Evolutionary conservation across 2,797 vertebrate genomes (phyloP).

Genomic region (Chrosomus eos): DNA sequence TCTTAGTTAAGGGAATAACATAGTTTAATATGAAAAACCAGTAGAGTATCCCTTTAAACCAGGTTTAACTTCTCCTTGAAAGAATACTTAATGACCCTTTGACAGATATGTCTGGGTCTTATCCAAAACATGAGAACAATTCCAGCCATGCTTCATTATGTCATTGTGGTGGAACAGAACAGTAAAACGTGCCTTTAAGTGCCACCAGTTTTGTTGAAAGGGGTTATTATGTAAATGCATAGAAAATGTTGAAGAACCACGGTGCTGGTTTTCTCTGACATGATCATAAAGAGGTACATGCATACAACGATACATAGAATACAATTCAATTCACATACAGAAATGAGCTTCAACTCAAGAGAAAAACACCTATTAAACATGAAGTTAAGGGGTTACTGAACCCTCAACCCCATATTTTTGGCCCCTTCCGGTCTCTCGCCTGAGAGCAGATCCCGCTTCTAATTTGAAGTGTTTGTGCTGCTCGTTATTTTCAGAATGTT

Average conservation of each 20-base stretch:
- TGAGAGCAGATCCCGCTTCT: constrained; percentile 4
- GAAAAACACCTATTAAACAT: background rate
- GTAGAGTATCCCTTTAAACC: no score
- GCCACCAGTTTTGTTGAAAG: background rate
- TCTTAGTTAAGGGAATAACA: no score
- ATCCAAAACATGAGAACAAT: constrained; percentile 2
- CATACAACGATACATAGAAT: background rate
- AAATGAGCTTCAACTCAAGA: background rate
- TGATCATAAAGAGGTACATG: background rate
- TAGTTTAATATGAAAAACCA: no score
- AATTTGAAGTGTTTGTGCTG: constrained; percentile 58
- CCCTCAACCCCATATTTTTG: constrained; percentile 8
- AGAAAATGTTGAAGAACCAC: background rate
- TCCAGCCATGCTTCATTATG: background rate
- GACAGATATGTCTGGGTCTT: background rate
- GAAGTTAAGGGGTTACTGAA: background rate
- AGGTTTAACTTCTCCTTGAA: constrained; percentile 8
- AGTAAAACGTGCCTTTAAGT: background rate
- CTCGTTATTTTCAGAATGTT: constrained; percentile 54
- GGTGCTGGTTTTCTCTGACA: background rate
- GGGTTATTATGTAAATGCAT: background rate
- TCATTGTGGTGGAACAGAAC: background rate
- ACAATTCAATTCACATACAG: background rate
- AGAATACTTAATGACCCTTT: background rate
- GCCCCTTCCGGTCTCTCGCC: constrained; percentile 10